Percentiles rank a stretch among this genome's conserved stretches.
phyloP scores from a whole-genome alignment of 1,140 invertebrate species.

The Diachasma alloeum region DNA sequence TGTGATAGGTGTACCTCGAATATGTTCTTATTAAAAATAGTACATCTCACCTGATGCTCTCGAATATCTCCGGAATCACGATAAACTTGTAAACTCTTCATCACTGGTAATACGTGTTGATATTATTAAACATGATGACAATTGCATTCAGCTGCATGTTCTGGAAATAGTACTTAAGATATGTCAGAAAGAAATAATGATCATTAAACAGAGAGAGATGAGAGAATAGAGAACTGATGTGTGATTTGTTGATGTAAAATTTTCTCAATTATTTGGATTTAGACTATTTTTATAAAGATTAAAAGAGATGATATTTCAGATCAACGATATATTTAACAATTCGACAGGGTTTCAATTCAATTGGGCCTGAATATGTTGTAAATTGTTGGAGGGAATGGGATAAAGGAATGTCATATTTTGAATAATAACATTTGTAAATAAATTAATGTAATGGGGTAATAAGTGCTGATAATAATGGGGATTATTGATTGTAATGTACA shows the following conservation, averaged over 20 bases:
- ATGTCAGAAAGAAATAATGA: constrained; percentile 2
- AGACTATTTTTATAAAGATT: constrained; percentile 40
- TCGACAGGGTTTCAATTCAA: neutral
- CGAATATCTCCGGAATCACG: neutral
- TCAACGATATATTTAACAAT: constrained; percentile 6
- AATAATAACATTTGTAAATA: constrained; percentile 45
- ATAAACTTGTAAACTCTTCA: neutral
- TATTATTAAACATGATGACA: constrained; percentile 1
- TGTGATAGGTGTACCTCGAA: constrained; percentile 48
- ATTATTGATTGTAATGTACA: neutral
- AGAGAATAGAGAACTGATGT: constrained; percentile 26
- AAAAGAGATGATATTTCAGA: constrained; percentile 5
- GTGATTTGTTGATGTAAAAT: constrained; percentile 32
- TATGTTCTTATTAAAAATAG: constrained; percentile 30
- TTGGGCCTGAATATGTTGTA: neutral
- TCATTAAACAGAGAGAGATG: neutral
- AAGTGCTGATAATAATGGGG: constrained; percentile 11
- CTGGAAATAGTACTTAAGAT: neutral
- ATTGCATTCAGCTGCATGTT: constrained; percentile 22
- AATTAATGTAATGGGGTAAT: constrained; percentile 12
- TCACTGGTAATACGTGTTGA: neutral
- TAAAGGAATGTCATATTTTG: constrained; percentile 43
- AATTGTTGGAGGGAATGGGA: constrained; percentile 28
- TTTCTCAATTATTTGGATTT: constrained; percentile 35
- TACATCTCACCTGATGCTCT: neutral